Conservation (phyloP, 2,113 vertebrate species). For the Callithrix jacchus region DNA sequence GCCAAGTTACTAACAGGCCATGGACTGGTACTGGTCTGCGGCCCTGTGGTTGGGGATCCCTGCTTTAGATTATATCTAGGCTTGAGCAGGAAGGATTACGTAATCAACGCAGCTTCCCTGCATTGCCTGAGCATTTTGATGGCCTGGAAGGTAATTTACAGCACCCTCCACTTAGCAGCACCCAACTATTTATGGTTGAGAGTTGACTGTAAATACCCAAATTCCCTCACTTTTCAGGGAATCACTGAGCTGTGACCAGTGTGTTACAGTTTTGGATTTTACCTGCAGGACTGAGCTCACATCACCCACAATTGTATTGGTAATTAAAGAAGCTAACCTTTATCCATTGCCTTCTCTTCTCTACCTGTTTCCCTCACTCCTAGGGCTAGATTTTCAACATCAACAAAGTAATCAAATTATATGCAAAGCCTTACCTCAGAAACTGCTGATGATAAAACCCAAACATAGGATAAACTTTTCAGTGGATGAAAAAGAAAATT, state of each 20-base stretch:
- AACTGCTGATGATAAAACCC: background rate
- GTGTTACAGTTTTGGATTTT: background rate
- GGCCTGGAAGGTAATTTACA: background rate
- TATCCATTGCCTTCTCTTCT: background rate
- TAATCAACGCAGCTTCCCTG: background rate
- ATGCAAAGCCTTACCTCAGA: background rate
- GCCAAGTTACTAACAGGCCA: background rate
- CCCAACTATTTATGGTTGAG: background rate
- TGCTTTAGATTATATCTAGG: background rate
- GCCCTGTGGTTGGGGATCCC: no score
- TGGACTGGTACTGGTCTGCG: background rate
- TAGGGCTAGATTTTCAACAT: background rate
- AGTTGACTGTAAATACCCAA: background rate
- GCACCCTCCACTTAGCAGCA: background rate
- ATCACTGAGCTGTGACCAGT: background rate
- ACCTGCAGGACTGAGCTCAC: background rate
- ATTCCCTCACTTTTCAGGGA: background rate
- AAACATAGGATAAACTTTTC: background rate
- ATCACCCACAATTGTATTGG: background rate
- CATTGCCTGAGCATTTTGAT: background rate
- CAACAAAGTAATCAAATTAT: background rate
- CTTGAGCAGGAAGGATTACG: background rate
- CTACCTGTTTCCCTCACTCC: background rate
- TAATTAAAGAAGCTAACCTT: background rate
- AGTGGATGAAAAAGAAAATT: fast-evolving